These are phyloP conservation scores for Hippocampus abdominalis DNA, from an alignment of 2,113 vertebrate species.

Conservation along the genomic window DNA sequence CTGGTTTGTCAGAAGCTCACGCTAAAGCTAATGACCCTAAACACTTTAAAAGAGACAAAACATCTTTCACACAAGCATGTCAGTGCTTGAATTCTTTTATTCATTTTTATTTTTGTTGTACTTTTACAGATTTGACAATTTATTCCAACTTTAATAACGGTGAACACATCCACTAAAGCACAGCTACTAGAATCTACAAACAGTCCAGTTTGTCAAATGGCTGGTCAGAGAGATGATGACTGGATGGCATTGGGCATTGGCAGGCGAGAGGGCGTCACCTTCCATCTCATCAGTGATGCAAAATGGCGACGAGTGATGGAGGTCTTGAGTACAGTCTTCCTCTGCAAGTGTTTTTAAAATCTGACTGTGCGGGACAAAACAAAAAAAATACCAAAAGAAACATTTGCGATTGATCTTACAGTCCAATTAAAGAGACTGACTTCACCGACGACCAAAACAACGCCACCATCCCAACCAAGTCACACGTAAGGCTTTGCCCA, in stretches of 20 bases:
- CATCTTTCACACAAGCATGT: constrained; percentile 4
- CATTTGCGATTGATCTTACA: constrained; percentile 31
- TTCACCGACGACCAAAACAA: constrained; percentile 19
- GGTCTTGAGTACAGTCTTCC: constrained; percentile 15
- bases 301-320: neutral
- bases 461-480: constrained; percentile 28
- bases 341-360: constrained; percentile 31
- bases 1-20: no score
- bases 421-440: constrained; percentile 29
- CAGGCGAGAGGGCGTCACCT: neutral
- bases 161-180: constrained; percentile 83
- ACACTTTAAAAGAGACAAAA: neutral
- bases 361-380: constrained; percentile 21
- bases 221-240: constrained; percentile 29
- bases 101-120: constrained; percentile 53
- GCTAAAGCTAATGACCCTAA: neutral
- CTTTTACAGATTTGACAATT: constrained; percentile 80
- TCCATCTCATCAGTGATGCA: neutral
- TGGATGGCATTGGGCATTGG: neutral
- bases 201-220: constrained; percentile 64
- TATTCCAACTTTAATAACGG: constrained; percentile 82
- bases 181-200: constrained; percentile 83
- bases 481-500: constrained; percentile 63
- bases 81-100: constrained; percentile 76
- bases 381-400: constrained; percentile 27